Evolutionary conservation across 2,888 invertebrate species (phyloP), one percentile per base, ranked within the genome.

Genomic region (Pelosia muscerda): DNA sequence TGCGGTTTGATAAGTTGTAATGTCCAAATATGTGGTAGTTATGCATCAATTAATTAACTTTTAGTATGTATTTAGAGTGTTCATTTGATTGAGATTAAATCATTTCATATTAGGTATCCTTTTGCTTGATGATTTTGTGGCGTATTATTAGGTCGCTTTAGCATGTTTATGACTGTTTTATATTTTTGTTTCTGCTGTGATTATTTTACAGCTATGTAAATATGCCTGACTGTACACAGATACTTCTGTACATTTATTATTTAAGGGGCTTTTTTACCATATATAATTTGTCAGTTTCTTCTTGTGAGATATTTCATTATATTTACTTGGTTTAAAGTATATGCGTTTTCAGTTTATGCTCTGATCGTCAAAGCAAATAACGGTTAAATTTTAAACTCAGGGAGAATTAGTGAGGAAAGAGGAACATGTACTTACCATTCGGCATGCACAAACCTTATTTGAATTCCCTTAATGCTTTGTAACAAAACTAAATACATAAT

Each of bases 31-130:
- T 67, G 69, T 69, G 74, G 61, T 72, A 69, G 63, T 66, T 55
- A 49, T 67, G 66, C 69, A 70, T 59, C 72, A 71, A 68, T 73
- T 69, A 71, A 69, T 70, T 73, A 38, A n/a, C n/a, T n/a, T n/a
- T 38, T 38, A 38, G 38, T 38, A 2, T 38, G 38, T 19, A 49
- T 49, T 78, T 78, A 66, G 58, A 57, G 34, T 68, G 67, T 34
- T 67, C 38, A 59, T 54, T 58, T 22, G 63, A 53, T 10, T 22
- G 58, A 8, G 23, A 42, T 28, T 57, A 55, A 66, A 55, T 19
- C 26, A 11, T 53, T 56, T 62, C 55, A 26, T 28, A 38, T 26
- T 28, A 10, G n/a, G n/a, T n/a, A n/a, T 49, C 28, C n/a, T 61
- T 65, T 28, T 28, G 19, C 38, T 42, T 31, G 0, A 22, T 26